phyloP scores from a whole-genome alignment of 2,113 vertebrate genomes.

The Empidonax traillii region DNA sequence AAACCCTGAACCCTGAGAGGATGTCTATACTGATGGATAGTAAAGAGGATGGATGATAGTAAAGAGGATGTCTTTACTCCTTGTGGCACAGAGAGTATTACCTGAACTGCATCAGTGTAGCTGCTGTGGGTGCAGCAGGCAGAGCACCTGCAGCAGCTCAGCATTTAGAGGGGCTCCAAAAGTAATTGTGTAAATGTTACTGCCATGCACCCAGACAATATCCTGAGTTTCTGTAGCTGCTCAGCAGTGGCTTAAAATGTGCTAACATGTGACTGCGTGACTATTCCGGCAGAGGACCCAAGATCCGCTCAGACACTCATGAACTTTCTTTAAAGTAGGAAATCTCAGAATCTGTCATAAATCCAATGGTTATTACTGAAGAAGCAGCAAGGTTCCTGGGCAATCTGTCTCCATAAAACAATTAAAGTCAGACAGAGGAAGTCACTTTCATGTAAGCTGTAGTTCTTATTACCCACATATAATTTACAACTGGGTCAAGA shows the following conservation, averaged over 20 bases:
- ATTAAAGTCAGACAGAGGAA: constrained; percentile 60
- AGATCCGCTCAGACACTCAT: neutral
- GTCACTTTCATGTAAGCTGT: constrained; percentile 51
- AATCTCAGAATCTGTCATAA: neutral
- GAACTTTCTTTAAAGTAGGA: constrained; percentile 1
- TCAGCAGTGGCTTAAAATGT: neutral
- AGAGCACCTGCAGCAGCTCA: neutral
- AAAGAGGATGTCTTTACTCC: neutral
- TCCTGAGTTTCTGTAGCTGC: neutral
- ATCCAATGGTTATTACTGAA: neutral
- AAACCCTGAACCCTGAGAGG: accelerated
- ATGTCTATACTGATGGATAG: neutral
- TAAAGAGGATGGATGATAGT: too few species aligned
- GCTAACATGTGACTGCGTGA: neutral
- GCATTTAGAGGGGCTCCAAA: neutral
- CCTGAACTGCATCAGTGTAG: neutral
- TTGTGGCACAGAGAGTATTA: neutral
- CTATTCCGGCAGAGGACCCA: neutral
- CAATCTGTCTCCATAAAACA: constrained; percentile 49
- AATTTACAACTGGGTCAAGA: constrained; percentile 36
- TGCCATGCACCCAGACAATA: neutral
- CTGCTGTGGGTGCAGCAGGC: neutral
- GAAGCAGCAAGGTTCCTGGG: neutral
- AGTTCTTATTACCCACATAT: constrained; percentile 15
- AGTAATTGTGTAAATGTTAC: neutral